These are phyloP conservation scores for Chromis chromis DNA, from an alignment of 2,797 vertebrate genomes.

Conservation along the genomic window DNA sequence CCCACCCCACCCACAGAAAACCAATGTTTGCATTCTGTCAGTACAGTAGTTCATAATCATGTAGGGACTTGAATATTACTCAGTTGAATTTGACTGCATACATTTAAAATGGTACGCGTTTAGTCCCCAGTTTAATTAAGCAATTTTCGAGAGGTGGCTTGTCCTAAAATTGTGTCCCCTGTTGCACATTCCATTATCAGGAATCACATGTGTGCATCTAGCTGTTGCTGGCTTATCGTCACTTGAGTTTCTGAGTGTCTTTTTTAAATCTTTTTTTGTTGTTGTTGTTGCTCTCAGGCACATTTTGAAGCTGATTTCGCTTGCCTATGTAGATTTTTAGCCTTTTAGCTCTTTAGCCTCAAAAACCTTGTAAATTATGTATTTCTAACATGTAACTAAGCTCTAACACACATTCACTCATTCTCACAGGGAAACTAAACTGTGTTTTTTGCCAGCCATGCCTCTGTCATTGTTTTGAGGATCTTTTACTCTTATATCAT, in stretches of 20 bases:
- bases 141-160: conserved; percentile 42
- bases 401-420: conserved; percentile 67
- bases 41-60: conserved; percentile 29
- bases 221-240: conserved; percentile 65
- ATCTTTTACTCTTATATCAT: conserved; percentile 52
- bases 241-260: conserved; percentile 66
- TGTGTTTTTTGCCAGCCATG: conserved; percentile 69
- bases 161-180: conserved; percentile 38
- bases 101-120: conserved; percentile 58
- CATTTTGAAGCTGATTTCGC: conserved; percentile 75
- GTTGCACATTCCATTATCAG: conserved; percentile 76
- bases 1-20: conserved; percentile 2
- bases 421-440: conserved; percentile 67
- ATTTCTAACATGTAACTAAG: conserved; percentile 79
- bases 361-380: conserved; percentile 83
- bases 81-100: background rate
- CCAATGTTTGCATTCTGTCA: conserved; percentile 44
- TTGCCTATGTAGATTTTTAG: conserved; percentile 79
- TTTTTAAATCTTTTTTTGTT: conserved; percentile 27
- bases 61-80: conserved; percentile 41
- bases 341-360: conserved; percentile 81
- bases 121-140: conserved; percentile 35
- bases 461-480: conserved; percentile 64
- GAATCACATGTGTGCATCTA: conserved; percentile 59
- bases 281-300: conserved; percentile 74